Conservation (phyloP, 2,797 vertebrate genomes). For the Serranus cabrilla region DNA sequence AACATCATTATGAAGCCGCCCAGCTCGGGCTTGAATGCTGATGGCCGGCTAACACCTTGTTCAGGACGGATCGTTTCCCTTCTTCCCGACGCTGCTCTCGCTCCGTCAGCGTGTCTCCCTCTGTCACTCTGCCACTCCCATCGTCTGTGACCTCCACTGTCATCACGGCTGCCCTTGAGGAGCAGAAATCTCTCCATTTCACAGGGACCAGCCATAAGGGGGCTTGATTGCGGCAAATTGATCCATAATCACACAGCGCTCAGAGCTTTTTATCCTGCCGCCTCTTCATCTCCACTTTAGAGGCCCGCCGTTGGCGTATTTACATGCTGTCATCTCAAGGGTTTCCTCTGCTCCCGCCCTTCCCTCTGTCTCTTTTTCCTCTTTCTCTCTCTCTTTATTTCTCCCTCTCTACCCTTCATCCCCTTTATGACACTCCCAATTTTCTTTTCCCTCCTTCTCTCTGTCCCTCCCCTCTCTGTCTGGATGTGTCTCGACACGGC, state of each 20-base stretch:
- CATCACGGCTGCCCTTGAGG: slow-evolving; percentile 79
- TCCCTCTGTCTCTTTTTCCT: slow-evolving; percentile 20
- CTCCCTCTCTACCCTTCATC: slow-evolving; percentile 44
- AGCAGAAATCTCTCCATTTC: slow-evolving; percentile 84
- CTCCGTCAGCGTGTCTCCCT: slow-evolving; percentile 50
- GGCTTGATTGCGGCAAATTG: slow-evolving; percentile 89
- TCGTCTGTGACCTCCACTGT: slow-evolving; percentile 80
- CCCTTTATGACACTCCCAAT: slow-evolving; percentile 51
- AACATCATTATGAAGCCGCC: slow-evolving; percentile 75
- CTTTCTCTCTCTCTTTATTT: slow-evolving; percentile 21
- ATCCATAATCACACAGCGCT: slow-evolving; percentile 87
- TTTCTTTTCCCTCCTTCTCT: slow-evolving; percentile 50
- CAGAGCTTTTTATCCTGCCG: slow-evolving; percentile 82
- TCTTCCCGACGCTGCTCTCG: slow-evolving; percentile 45
- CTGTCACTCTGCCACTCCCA: slow-evolving; percentile 69
- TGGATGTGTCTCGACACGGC: slow-evolving; percentile 68
- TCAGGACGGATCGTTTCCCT: slow-evolving; percentile 53
- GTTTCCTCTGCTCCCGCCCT: slow-evolving; percentile 70
- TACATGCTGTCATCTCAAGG: slow-evolving; percentile 85
- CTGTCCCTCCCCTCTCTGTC: slow-evolving; percentile 53
- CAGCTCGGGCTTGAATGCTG: slow-evolving; percentile 51
- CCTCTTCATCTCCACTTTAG: slow-evolving; percentile 84
- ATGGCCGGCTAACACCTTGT: slow-evolving; percentile 56
- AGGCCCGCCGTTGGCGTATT: slow-evolving; percentile 80
- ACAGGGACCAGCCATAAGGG: slow-evolving; percentile 80